Conservation (phyloP, 1,140 invertebrate genomes). For the Cherax destructor region DNA sequence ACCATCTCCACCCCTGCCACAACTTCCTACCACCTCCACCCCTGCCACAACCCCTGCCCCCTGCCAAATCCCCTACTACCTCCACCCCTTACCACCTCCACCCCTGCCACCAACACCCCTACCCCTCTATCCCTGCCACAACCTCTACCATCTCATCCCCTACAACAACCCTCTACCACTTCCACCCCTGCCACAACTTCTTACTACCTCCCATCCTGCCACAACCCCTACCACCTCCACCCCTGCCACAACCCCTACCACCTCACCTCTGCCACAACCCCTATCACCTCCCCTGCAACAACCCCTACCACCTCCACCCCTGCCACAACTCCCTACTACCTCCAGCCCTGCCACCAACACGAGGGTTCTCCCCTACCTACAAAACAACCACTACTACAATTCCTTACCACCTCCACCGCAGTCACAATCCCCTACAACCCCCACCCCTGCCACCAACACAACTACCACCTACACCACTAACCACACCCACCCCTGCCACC, state of each 20-base stretch:
- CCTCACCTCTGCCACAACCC: neutral
- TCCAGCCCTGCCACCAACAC: neutral
- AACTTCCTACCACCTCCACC: neutral
- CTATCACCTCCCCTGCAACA: neutral
- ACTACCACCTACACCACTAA: no score
- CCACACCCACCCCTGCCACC: no score
- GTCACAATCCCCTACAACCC: no score
- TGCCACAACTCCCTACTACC: neutral
- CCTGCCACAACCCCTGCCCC: neutral
- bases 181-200: neutral
- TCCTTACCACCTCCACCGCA: no score
- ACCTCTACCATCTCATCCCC: neutral
- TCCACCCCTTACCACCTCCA: neutral
- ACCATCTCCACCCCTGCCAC: neutral
- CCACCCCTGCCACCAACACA: no score
- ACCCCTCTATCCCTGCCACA: no score
- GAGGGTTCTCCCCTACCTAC: neutral
- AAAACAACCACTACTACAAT: no score
- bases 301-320: neutral
- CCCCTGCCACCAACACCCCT: no score
- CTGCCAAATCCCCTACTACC: neutral
- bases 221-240: no score
- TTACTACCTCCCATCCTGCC: neutral
- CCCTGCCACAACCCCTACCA: neutral
- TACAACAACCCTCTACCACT: neutral